Evolutionary conservation across 2,888 invertebrate genomes (phyloP), one percentile per base, ranked within the genome.

Genomic region (Dione juno): DNA sequence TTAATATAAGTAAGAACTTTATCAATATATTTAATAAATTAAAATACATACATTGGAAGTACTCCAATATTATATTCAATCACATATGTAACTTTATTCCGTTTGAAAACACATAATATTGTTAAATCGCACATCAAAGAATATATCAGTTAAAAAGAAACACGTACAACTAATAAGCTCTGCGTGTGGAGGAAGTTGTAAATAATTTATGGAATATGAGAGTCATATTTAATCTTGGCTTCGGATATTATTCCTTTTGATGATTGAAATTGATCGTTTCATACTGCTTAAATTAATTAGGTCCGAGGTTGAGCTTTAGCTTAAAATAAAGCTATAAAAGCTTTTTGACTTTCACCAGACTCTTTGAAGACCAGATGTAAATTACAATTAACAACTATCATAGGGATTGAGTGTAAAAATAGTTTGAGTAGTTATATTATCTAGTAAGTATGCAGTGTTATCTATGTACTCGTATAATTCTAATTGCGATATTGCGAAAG

Each of bases 121-220:
- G 64, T 64, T 52, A 64, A 40, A 52, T 41, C 21, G 19, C 19
- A 61, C 28, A 68, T 63, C 54, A 63, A 68, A 68, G 63, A 43
- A 63, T 13, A 53, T 16, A 63, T 45, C 45, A 53, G 35, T 14
- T 45, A 63, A 50, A 66, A 61, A 61, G 48, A 63, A 70, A 43
- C 28, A 66, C 68, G 43, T 67, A 66, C 40, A 59, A 67, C 57
- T 64, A 67, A 71, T 67, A 66, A 67, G 68, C 67, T 61, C 54
- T 19, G 59, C 35, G 53, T 54, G 52, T 69, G 63, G 57, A 71
- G 70, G 71, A 73, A 71, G 71, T 52, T 50, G 66, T 73, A 73
- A 73, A 73, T 71, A 69, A 66, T 73, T 73, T 73, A 73, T 73
- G 63, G 48, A 63, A 71, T 68, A 68, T 57, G n/a, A 54, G 63